These are phyloP conservation scores for Vanessa atalanta DNA, from an alignment of 1,140 invertebrate genomes.

Conservation along the genomic window DNA sequence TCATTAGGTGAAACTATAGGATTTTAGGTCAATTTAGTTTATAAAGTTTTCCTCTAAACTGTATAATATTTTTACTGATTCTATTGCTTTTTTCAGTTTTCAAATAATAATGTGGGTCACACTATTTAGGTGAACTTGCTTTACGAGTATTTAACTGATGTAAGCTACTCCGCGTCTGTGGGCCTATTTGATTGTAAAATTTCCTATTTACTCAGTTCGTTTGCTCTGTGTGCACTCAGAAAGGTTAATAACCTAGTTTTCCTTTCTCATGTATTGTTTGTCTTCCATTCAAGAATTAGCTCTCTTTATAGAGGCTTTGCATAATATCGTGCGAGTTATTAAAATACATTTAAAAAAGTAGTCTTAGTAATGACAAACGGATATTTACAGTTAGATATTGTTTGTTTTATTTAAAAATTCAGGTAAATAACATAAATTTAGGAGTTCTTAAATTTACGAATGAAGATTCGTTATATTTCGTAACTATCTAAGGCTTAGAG, in stretches of 20 bases:
- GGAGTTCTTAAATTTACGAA: not conserved
- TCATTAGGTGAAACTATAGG: conserved; percentile 14
- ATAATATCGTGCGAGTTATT: conserved; percentile 30
- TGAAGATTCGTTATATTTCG: not conserved
- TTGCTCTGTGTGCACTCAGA: conserved; percentile 54
- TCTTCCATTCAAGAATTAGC: conserved; percentile 41
- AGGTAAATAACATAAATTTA: too few species aligned
- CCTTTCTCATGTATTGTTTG: conserved; percentile 55
- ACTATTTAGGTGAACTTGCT: not conserved
- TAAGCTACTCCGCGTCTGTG: conserved; percentile 1
- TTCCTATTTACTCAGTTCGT: conserved; percentile 61
- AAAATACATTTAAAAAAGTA: not conserved
- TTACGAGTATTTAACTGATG: conserved; percentile 1
- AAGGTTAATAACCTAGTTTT: conserved; percentile 70
- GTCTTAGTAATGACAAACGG: too few species aligned
- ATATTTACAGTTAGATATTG: too few species aligned
- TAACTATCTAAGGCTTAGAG: not conserved
- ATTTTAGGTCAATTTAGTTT: not conserved
- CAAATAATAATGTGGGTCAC: not conserved
- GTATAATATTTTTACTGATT: not conserved
- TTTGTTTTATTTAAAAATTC: too few species aligned
- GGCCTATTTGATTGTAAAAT: conserved; percentile 42
- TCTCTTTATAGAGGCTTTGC: conserved; percentile 36
- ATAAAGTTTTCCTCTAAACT: not conserved
- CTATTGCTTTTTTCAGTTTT: not conserved